Conservation (phyloP, 2,113 vertebrate species). For the Oplegnathus fasciatus region DNA sequence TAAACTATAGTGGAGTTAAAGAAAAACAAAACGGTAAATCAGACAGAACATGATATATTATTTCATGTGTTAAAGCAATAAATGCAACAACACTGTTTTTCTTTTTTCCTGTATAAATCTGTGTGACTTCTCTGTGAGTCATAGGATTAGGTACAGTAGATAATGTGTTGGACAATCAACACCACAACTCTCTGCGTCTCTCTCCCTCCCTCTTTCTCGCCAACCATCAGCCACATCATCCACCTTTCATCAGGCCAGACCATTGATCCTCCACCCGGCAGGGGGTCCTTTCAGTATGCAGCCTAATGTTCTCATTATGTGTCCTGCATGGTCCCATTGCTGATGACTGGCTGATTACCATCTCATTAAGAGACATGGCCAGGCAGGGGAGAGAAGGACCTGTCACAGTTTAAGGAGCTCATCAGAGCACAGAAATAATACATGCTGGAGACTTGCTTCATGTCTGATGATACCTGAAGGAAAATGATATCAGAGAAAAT, state of each 20-base stretch:
- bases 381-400: constrained; percentile 79
- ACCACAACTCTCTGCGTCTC: constrained; percentile 48
- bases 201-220: constrained; percentile 46
- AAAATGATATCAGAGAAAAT: constrained; percentile 59
- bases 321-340: constrained; percentile 74
- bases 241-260: constrained; percentile 80
- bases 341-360: constrained; percentile 83
- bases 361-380: constrained; percentile 81
- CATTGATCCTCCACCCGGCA: constrained; percentile 78
- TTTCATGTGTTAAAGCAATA: background rate
- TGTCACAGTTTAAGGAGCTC: constrained; percentile 83
- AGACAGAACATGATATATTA: background rate
- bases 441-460: constrained; percentile 65
- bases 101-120: background rate
- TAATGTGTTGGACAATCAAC: constrained; percentile 71
- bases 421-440: constrained; percentile 78
- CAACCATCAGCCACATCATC: constrained; percentile 75
- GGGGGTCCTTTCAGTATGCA: constrained; percentile 79
- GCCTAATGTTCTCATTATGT: constrained; percentile 84
- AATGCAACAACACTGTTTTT: background rate
- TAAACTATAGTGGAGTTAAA: background rate
- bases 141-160: constrained; percentile 52
- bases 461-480: constrained; percentile 68
- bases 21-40: background rate
- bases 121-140: constrained; percentile 28